Evolutionary conservation across 2,888 invertebrate genomes (phyloP).

Genomic region (Escarpia spicata): DNA sequence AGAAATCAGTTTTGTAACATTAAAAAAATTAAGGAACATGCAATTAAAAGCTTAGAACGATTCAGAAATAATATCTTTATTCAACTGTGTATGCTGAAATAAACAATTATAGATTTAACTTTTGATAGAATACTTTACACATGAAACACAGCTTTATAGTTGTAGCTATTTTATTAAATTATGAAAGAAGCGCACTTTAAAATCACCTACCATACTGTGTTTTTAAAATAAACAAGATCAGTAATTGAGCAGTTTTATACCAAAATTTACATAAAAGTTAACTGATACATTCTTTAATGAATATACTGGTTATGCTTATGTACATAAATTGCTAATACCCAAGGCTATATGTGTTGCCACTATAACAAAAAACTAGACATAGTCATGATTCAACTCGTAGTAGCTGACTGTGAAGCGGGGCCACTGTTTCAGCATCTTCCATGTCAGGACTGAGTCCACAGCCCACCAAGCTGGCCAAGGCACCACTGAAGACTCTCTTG

Average conservation of each 20-base stretch:
- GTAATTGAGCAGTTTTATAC: background rate
- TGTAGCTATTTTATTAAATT: background rate
- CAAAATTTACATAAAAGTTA: too few relatives aligned
- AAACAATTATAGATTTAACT: background rate
- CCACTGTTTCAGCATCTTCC: background rate
- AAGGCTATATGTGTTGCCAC: background rate
- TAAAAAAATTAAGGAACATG: background rate
- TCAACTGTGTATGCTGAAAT: background rate
- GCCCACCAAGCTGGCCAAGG: constrained; percentile 81
- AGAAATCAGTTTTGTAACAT: background rate
- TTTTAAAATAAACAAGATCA: background rate
- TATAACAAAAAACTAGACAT: background rate
- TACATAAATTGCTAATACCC: background rate
- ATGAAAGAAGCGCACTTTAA: background rate
- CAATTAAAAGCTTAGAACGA: background rate
- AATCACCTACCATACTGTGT: background rate
- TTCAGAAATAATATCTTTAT: background rate
- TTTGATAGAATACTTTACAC: background rate
- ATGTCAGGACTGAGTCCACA: constrained; percentile 51
- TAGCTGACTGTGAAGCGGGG: background rate
- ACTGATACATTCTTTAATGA: too few relatives aligned
- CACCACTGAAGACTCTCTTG: constrained; percentile 88
- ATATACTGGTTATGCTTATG: too few relatives aligned
- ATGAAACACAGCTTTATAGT: background rate
- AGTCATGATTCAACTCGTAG: constrained; percentile 17